Percentiles rank a stretch among this genome's conserved stretches.
phyloP scores from a whole-genome alignment of 1,140 invertebrate genomes.

The Idris sp. region DNA sequence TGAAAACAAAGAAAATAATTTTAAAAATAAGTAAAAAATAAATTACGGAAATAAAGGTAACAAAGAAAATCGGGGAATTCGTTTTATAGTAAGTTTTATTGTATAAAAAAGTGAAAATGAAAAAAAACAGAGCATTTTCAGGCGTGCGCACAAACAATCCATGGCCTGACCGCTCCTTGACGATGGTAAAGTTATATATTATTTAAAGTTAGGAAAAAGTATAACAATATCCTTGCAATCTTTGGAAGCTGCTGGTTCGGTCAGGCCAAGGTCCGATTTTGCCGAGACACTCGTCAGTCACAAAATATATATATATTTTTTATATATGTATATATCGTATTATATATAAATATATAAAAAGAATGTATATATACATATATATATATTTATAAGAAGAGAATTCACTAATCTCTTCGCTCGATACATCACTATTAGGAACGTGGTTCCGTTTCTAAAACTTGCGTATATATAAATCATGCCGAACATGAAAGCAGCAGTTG shows the following conservation, averaged over 20 bases:
- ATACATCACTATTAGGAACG: constrained; percentile 72
- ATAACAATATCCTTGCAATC: constrained; percentile 66
- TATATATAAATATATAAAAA: constrained; percentile 55
- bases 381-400: constrained; percentile 58
- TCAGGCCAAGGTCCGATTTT: constrained; percentile 66
- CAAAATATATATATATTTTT: constrained; percentile 69
- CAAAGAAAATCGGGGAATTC: constrained; percentile 53
- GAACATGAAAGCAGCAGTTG: constrained; percentile 61
- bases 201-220: constrained; percentile 66
- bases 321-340: constrained; percentile 41
- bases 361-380: constrained; percentile 53
- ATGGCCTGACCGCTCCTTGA: constrained; percentile 63
- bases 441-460: constrained; percentile 68
- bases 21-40: constrained; percentile 25
- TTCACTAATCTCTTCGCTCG: constrained; percentile 65
- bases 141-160: constrained; percentile 63
- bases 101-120: constrained; percentile 70
- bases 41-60: constrained; percentile 56
- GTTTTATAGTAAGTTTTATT: constrained; percentile 70
- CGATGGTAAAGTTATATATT: constrained; percentile 66
- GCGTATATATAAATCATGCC: constrained; percentile 52
- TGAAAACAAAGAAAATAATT: constrained; percentile 13
- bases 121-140: constrained; percentile 71
- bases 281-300: constrained; percentile 72
- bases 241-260: constrained; percentile 68